These are phyloP conservation scores for Nephrotoma appendiculata DNA, from an alignment of 2,888 invertebrate genomes.

Conservation along the genomic window DNA sequence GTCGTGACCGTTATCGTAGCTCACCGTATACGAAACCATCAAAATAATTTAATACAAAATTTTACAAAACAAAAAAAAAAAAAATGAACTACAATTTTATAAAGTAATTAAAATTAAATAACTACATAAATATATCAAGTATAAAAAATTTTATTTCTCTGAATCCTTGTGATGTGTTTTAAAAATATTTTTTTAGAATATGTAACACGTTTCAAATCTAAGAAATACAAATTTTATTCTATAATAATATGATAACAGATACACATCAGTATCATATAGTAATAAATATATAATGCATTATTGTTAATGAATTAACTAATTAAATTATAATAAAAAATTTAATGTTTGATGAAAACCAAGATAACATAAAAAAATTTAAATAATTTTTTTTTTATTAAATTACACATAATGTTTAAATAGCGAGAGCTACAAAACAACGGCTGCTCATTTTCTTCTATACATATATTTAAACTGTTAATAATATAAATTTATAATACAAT, in stretches of 20 bases:
- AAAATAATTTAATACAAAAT: neutral
- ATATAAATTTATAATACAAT: neutral
- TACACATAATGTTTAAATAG: neutral
- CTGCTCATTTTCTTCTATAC: neutral
- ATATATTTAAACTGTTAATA: neutral
- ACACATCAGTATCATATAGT: neutral
- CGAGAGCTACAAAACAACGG: neutral
- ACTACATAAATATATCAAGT: neutral
- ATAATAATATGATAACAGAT: neutral
- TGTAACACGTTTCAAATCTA: neutral
- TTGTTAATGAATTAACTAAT: neutral
- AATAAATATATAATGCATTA: neutral
- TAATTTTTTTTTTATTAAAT: neutral
- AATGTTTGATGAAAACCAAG: neutral
- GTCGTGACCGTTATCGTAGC: constrained; percentile 36
- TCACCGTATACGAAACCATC: constrained; percentile 40
- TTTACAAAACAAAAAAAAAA: neutral
- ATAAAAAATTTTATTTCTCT: neutral
- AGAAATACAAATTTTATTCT: neutral
- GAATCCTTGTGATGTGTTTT: neutral
- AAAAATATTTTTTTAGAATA: neutral
- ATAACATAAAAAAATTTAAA: neutral
- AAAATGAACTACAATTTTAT: neutral
- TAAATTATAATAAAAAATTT: neutral
- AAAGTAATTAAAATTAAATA: neutral